These are phyloP conservation scores for Graptemys geographica DNA, from an alignment of 2,797 vertebrate genomes.

Conservation along the genomic window DNA sequence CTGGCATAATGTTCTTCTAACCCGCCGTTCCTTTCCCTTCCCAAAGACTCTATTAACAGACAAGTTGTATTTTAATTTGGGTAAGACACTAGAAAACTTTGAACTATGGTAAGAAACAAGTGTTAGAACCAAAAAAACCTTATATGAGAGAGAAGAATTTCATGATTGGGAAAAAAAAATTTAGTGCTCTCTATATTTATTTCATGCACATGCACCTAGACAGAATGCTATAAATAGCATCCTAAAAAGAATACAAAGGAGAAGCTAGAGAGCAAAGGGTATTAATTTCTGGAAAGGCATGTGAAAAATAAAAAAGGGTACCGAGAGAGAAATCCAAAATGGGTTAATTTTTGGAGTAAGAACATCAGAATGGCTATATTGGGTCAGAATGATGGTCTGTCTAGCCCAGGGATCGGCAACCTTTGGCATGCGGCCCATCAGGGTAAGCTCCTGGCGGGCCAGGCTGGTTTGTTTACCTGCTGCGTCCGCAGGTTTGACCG, in stretches of 20 bases:
- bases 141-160: background rate
- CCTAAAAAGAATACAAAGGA: background rate
- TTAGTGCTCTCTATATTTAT: background rate
- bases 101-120: background rate
- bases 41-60: background rate
- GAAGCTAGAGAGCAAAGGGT: background rate
- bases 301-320: background rate
- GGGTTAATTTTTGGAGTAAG: background rate
- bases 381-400: background rate
- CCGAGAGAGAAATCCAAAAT: background rate
- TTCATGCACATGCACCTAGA: background rate
- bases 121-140: background rate
- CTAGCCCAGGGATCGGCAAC: no score
- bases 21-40: background rate
- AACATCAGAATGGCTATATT: background rate
- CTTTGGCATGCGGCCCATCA: no score
- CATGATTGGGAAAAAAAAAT: background rate
- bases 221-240: background rate
- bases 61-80: background rate
- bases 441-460: no score
- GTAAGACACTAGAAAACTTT: background rate
- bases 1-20: background rate
- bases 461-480: no score
- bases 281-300: background rate
- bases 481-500: no score